Evolutionary conservation across 2,113 vertebrate genomes (phyloP), one percentile per base, ranked within the genome.

Genomic region (Mustela lutreola): DNA sequence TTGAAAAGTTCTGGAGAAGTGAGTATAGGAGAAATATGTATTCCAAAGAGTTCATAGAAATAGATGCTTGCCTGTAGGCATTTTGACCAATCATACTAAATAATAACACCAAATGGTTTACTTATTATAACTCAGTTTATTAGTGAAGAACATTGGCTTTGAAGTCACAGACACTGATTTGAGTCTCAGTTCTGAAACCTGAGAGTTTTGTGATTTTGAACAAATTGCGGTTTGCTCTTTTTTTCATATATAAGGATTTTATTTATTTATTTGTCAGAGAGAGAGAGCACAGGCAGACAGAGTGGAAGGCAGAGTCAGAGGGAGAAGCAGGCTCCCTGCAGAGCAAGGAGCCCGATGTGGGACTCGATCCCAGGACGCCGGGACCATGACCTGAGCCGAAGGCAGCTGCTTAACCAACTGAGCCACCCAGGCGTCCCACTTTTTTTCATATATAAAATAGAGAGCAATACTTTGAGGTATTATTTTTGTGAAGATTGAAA

Each of bases 1-100:
- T 1, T 93, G 84, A 83, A 94, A 95, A 94, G 58, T 97, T 97
- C 12, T 73, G 89, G 85, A 91, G 86, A 95, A 92, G 33, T 93
- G 76, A 95, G 95, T 19, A 33, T 60, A 75, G 73, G 31, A 89
- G 45, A 87, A 89, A 84, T 95, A 70, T 36, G 1, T 67, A 39
- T 87, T 53, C 95, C 86, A 81, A 78, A 83, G 62, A 56, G 28
- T 89, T 33, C 5, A 4, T 62, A 86, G 71, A 86, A 82, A 85
- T 63, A 88, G 84, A 45, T n/a, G 28, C 39, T 89, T 79, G 33
- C 50, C 42, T 83, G 0, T 36, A 42, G 89, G n/a, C n/a, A 85
- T 89, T 90, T 53, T 71, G 39, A 94, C 4, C 39, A 28, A 11
- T 39, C 26, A 79, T 92, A 76, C 67, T 95, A 83, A 83, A 39